A percentile compares a stretch with the other conserved stretches of the same genome.
phyloP scores from a whole-genome alignment of 2,113 vertebrate genomes.

The Halcyon senegalensis region DNA sequence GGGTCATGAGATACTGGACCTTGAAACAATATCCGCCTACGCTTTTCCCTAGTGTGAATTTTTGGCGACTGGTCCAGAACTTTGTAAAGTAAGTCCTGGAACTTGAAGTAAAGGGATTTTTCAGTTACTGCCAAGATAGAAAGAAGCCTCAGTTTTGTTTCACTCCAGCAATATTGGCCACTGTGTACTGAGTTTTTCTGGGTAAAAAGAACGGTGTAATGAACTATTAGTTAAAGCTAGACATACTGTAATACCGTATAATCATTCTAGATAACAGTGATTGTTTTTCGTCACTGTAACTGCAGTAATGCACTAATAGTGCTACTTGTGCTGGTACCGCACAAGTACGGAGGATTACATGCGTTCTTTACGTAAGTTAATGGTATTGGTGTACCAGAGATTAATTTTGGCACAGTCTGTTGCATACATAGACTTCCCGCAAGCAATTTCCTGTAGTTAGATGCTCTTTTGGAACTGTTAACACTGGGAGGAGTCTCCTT shows the following conservation, averaged over 20 bases:
- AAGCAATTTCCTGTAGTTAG: conserved; percentile 45
- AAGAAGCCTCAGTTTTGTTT: conserved; percentile 57
- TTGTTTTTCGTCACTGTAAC: neutral
- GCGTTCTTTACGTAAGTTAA: neutral
- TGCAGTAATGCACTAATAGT: neutral
- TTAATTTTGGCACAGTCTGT: neutral
- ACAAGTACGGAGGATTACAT: neutral
- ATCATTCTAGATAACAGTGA: neutral
- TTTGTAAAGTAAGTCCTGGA: conserved; percentile 61
- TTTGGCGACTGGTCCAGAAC: conserved; percentile 51
- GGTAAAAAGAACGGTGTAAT: neutral
- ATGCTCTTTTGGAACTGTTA: conserved; percentile 34
- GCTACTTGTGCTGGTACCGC: neutral
- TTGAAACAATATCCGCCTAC: conserved; percentile 62
- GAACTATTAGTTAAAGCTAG: neutral
- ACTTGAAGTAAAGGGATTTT: conserved; percentile 57
- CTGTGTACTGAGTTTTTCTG: neutral
- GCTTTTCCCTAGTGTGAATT: conserved; percentile 58
- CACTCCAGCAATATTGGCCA: neutral
- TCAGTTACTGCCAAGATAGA: conserved; percentile 52
- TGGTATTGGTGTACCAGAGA: neutral
- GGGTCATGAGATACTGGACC: conserved; percentile 67
- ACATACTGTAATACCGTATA: neutral
- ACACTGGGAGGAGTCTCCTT: neutral
- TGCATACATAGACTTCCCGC: neutral